These are phyloP conservation scores for Cydia fagiglandana DNA, from an alignment of 1,140 invertebrate genomes.

Conservation along the genomic window DNA sequence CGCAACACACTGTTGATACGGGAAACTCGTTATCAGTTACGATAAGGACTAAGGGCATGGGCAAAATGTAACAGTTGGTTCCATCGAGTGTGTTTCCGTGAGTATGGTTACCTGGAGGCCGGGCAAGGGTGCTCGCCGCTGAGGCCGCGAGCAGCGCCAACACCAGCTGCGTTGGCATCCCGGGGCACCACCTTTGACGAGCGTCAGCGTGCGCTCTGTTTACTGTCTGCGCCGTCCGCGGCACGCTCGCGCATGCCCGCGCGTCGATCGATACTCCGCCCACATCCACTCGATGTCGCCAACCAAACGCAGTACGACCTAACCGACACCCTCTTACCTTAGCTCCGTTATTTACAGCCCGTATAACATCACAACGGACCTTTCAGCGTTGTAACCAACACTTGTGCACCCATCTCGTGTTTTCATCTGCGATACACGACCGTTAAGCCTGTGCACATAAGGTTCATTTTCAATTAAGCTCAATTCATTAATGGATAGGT, in stretches of 20 bases:
- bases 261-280: conserved; percentile 70
- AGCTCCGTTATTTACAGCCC: conserved; percentile 16
- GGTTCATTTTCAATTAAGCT: neutral
- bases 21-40: conserved; percentile 37
- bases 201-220: conserved; percentile 49
- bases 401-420: conserved; percentile 18
- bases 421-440: neutral
- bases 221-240: conserved; percentile 45
- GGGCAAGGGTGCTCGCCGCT: conserved; percentile 52
- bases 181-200: conserved; percentile 36
- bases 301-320: conserved; percentile 7
- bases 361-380: neutral
- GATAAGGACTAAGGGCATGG: conserved; percentile 32
- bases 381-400: conserved; percentile 17
- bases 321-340: neutral
- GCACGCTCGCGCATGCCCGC: conserved; percentile 50
- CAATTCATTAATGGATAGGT: conserved; percentile 3
- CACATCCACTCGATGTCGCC: conserved; percentile 46
- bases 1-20: conserved; percentile 32
- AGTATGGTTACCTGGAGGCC: conserved; percentile 53
- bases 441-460: neutral
- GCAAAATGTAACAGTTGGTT: conserved; percentile 12
- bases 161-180: conserved; percentile 56
- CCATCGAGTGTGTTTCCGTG: conserved; percentile 3
- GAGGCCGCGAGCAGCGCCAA: conserved; percentile 43